Percentiles rank a stretch among this genome's conserved stretches.
phyloP scores from a whole-genome alignment of 2,113 vertebrate species.

The Oophaga pumilio region DNA sequence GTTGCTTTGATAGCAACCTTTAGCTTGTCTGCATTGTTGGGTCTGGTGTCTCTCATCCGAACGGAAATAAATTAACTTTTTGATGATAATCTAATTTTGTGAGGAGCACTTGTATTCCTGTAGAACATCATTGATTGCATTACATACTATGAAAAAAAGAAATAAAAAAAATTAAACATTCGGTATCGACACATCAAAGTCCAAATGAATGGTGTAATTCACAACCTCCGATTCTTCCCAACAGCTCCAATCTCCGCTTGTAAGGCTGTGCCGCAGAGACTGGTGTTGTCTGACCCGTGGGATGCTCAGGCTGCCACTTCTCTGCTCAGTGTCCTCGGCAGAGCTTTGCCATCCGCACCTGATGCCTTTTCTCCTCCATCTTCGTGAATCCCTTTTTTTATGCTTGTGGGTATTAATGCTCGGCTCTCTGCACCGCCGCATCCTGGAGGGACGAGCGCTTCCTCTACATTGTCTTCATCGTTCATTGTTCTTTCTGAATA shows the following conservation, averaged over 20 bases:
- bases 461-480: background rate
- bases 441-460: background rate
- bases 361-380: background rate
- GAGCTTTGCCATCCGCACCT: background rate
- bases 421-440: background rate
- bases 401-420: background rate
- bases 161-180: too few species aligned
- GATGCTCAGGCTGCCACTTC: background rate
- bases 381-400: background rate
- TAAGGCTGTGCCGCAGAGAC: background rate
- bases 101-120: too few species aligned
- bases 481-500: background rate
- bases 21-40: too few species aligned
- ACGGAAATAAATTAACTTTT: too few species aligned
- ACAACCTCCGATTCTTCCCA: too few species aligned
- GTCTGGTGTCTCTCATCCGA: too few species aligned
- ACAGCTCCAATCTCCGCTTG: background rate
- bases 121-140: too few species aligned
- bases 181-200: too few species aligned
- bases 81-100: too few species aligned
- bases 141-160: too few species aligned
- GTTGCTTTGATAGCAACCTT: too few species aligned
- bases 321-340: background rate
- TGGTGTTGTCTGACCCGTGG: background rate
- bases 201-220: too few species aligned